phyloP scores from a whole-genome alignment of 2,888 invertebrate genomes.

The Sarcophaga subvicina region DNA sequence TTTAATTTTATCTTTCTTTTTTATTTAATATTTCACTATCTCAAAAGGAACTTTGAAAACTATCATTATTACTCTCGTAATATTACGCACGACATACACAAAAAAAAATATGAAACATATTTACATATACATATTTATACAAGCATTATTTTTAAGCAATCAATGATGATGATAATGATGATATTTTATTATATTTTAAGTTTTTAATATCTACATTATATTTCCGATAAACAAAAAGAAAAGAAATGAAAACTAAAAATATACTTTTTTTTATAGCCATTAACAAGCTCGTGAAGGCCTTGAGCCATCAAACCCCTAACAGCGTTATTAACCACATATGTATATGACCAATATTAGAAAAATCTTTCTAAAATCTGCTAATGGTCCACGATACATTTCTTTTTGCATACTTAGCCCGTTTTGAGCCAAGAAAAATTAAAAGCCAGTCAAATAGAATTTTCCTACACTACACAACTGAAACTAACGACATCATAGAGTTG shows the following conservation, averaged over 20 bases:
- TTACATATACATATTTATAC: constrained; percentile 23
- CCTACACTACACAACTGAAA: no score
- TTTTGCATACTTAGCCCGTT: no score
- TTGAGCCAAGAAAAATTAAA: no score
- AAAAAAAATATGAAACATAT: background rate
- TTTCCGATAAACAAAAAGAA: constrained; percentile 6
- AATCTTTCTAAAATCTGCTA: no score
- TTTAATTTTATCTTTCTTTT: no score
- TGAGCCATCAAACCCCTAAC: no score
- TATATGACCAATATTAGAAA: no score
- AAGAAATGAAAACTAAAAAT: constrained; percentile 41
- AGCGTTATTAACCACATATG: no score
- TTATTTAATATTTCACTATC: constrained; percentile 25
- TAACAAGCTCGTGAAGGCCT: no score
- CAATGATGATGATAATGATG: constrained; percentile 43
- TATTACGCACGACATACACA: background rate
- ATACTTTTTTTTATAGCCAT: background rate
- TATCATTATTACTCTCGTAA: background rate
- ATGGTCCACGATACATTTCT: no score
- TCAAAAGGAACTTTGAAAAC: constrained; percentile 11
- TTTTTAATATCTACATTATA: constrained; percentile 38
- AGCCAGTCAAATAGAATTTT: no score
- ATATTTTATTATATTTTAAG: constrained; percentile 53
- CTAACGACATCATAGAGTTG: no score
- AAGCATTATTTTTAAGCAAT: constrained; percentile 54